These are phyloP conservation scores for Catocala nupta DNA, from an alignment of 2,888 invertebrate genomes.

Conservation along the genomic window DNA sequence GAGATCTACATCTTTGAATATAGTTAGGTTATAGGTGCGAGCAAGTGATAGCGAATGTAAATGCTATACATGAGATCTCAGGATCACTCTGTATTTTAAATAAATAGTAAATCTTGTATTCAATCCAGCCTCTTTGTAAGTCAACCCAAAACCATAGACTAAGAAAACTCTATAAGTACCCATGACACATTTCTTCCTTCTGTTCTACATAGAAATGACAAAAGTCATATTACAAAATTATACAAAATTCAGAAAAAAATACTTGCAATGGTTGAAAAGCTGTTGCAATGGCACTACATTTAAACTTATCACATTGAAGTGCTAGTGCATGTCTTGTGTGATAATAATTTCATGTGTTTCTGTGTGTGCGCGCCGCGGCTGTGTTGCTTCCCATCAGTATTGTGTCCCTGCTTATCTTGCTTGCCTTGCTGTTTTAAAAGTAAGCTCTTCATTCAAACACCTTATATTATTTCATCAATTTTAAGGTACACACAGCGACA, in stretches of 20 bases:
- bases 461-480: no score
- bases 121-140: conserved; percentile 1
- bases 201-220: background rate
- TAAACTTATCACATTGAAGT: background rate
- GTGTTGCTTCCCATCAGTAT: conserved; percentile 65
- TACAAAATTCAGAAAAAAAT: conserved; percentile 32
- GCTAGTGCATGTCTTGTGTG: background rate
- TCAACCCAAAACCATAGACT: no score
- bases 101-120: background rate
- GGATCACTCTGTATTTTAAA: no score
- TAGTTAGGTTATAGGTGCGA: no score
- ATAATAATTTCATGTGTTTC: conserved; percentile 61
- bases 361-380: conserved; percentile 65
- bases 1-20: no score
- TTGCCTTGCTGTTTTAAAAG: conserved; percentile 67
- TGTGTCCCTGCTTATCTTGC: conserved; percentile 67
- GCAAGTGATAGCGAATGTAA: no score
- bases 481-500: no score
- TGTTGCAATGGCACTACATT: background rate
- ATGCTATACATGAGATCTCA: no score
- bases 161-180: no score
- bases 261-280: background rate
- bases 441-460: conserved; percentile 25
- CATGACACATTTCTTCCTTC: background rate
- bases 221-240: background rate